Percentiles rank a stretch among this genome's conserved stretches.
These are phyloP conservation scores for Dendrophyllia cribrosa DNA, from an alignment of 64 coral and sea anemone species.

Conservation along the genomic window DNA sequence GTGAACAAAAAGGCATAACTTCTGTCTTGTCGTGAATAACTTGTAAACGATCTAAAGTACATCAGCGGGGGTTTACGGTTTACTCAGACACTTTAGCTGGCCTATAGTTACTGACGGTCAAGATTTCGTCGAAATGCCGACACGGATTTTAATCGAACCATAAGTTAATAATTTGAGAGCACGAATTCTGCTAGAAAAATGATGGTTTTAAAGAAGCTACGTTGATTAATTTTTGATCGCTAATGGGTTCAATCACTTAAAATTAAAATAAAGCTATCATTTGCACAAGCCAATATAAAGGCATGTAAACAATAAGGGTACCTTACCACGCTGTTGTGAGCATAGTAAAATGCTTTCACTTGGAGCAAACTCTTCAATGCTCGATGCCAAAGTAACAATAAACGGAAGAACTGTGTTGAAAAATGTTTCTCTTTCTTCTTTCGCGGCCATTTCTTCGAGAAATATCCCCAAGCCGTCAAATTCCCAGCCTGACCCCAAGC, in stretches of 20 bases:
- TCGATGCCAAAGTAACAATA: slow-evolving; percentile 70
- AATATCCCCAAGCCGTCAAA: slow-evolving; percentile 79
- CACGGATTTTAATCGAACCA: too few species aligned
- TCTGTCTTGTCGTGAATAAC: slow-evolving; percentile 4
- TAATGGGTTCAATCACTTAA: slow-evolving; percentile 1
- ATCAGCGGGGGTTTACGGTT: background rate
- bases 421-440: slow-evolving; percentile 62
- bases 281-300: background rate
- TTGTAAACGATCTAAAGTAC: background rate
- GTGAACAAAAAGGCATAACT: slow-evolving; percentile 1
- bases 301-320: background rate
- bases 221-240: background rate
- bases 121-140: background rate
- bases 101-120: too few species aligned
- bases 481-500: slow-evolving; percentile 7
- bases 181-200: background rate
- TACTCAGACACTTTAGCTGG: too few species aligned
- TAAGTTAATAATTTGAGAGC: background rate
- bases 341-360: slow-evolving; percentile 36
- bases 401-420: slow-evolving; percentile 64
- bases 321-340: slow-evolving; percentile 61
- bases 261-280: slow-evolving; percentile 8
- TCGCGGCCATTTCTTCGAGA: slow-evolving; percentile 55
- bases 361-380: slow-evolving; percentile 61
- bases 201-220: background rate